Base-by-base conservation (phyloP, 2,113 vertebrate species). In the Cheirogaleus medius region DNA sequence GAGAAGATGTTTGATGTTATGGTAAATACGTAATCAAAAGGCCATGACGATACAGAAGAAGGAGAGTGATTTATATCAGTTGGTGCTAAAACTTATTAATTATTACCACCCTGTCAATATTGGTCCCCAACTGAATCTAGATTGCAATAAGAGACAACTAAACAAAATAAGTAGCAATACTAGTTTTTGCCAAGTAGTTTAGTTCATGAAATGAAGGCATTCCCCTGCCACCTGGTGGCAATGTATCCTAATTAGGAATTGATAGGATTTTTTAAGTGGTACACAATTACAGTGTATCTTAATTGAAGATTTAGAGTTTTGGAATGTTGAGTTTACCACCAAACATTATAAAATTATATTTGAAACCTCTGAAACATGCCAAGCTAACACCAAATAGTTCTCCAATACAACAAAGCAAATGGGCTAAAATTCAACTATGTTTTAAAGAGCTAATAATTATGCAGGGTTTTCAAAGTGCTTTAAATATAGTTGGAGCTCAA, bases 141-240 rank as follows among this genome's bases (percentile, higher is more conserved):
- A 52, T 73, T 76, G 12, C 3, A 60, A 29, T 58, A 32, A 78
- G 58, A 73, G 39, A 0, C 47, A 83, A 64, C 34, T 29, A 39
- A 66, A 80, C 14, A 34, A 58, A 60, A 17, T 76, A 58, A 63
- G 42, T 12, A 90, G 44, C 23, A 39, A 10, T 8, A 37, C 27
- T 58, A 3, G 32, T 44, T 74, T 91, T 85, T 64, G 21, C 27
- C 39, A 10, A 34, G 12, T 21, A 47, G 49, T 29, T 47, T 5
- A 49, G 27, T 87, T 52, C 39, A 56, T 20, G 58, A 73, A 95
- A 47, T 15, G 27, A 93, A 95, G 73, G 95, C 47, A 10, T 82
- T 96, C n/a, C 87, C 66, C 73, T 83, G 95, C 87, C 95, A 86
- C 93, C 91, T 92, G 85, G 84, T 92, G 93, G 96, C 47, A 73